phyloP scores from a whole-genome alignment of 2,888 invertebrate genomes.

The Tachina lurida region DNA sequence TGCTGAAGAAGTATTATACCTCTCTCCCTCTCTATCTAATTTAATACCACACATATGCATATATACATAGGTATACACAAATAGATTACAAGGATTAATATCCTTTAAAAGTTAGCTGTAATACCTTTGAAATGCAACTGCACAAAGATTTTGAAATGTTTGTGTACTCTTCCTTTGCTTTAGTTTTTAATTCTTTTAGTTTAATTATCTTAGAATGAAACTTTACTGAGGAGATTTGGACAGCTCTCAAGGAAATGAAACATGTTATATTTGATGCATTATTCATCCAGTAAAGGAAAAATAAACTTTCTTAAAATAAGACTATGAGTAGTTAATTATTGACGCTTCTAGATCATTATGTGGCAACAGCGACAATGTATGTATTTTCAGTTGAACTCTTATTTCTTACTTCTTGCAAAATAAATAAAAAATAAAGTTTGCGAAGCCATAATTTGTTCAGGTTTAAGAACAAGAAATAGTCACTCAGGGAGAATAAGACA shows the following conservation, averaged over 20 bases:
- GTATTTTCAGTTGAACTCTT: no score
- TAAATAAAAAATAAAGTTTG: no score
- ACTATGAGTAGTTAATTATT: no score
- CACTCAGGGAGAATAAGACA: no score
- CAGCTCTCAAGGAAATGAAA: neutral
- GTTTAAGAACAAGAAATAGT: no score
- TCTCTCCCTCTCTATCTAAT: neutral
- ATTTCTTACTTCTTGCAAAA: no score
- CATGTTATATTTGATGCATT: no score
- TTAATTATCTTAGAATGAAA: constrained; percentile 15
- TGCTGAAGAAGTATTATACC: constrained; percentile 2
- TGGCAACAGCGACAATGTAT: no score
- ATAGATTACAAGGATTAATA: constrained; percentile 46
- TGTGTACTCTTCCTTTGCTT: neutral
- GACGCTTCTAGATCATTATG: no score
- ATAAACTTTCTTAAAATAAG: no score
- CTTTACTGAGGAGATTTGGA: neutral
- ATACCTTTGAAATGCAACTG: constrained; percentile 20
- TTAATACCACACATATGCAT: neutral
- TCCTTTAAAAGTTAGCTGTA: neutral
- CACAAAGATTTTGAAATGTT: neutral
- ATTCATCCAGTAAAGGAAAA: no score
- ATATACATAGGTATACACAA: neutral
- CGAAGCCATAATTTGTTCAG: no score
- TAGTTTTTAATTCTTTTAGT: neutral